A percentile compares a stretch with the other conserved stretches of the same genome.
phyloP scores from a whole-genome alignment of 2,888 invertebrate genomes.

The Argyresthia albistria region DNA sequence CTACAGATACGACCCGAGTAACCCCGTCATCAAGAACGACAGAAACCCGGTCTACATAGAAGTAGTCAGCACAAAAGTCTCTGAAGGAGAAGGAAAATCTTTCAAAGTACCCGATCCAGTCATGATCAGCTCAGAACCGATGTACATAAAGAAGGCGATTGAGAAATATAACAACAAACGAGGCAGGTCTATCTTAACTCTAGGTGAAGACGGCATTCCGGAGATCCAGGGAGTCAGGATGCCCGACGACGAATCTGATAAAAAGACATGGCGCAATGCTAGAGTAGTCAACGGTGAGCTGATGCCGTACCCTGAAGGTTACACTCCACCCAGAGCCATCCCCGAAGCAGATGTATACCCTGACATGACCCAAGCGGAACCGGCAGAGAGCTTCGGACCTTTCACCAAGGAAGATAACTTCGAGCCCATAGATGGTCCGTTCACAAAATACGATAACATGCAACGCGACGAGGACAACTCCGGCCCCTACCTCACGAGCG shows the following conservation, averaged over 20 bases:
- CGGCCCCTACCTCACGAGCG: slow-evolving; percentile 41
- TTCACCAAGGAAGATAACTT: slow-evolving; percentile 76
- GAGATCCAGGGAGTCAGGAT: slow-evolving; percentile 87
- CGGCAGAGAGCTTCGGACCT: slow-evolving; percentile 64
- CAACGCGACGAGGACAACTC: slow-evolving; percentile 45
- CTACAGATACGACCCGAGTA: slow-evolving; percentile 60
- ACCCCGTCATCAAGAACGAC: slow-evolving; percentile 65
- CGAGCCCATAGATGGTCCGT: slow-evolving; percentile 69
- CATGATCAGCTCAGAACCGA: slow-evolving; percentile 76
- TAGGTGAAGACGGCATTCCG: slow-evolving; percentile 82
- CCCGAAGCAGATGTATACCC: slow-evolving; percentile 72
- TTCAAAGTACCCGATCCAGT: slow-evolving; percentile 78
- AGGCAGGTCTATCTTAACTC: slow-evolving; percentile 74
- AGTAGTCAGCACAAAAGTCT: slow-evolving; percentile 61
- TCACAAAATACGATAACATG: slow-evolving; percentile 73
- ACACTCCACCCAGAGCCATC: slow-evolving; percentile 75
- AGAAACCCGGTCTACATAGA: slow-evolving; percentile 71
- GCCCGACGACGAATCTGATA: slow-evolving; percentile 87
- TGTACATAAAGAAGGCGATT: slow-evolving; percentile 68
- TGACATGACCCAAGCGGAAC: slow-evolving; percentile 38
- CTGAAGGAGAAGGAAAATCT: slow-evolving; percentile 55
- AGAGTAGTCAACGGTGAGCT: slow-evolving; percentile 89
- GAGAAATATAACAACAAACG: slow-evolving; percentile 71
- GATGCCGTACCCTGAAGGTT: slow-evolving; percentile 80
- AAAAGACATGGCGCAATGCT: slow-evolving; percentile 90